Evolutionary conservation across 2,888 invertebrate genomes (phyloP).

Genomic region (Tetheella fluctuosa): DNA sequence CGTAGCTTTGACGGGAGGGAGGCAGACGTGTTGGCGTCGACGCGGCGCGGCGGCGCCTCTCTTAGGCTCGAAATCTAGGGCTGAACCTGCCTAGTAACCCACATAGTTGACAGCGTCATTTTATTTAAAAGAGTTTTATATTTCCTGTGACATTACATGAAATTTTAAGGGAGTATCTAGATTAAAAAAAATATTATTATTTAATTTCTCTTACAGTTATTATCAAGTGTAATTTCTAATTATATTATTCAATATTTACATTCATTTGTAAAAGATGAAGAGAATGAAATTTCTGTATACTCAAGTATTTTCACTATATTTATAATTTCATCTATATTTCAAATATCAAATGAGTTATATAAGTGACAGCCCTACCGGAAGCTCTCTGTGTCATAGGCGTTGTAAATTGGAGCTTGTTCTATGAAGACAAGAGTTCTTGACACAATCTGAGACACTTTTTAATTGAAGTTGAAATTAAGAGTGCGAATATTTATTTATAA

Average conservation of each 20-base stretch:
- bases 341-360: background rate
- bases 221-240: no score
- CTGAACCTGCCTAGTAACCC: slow-evolving; percentile 17
- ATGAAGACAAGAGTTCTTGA: slow-evolving; percentile 50
- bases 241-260: no score
- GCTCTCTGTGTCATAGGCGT: slow-evolving; percentile 46
- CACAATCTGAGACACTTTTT: slow-evolving; percentile 60
- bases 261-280: no score
- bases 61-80: slow-evolving; percentile 24
- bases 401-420: slow-evolving; percentile 59
- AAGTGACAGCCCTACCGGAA: slow-evolving; percentile 38
- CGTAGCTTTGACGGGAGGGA: slow-evolving; percentile 43
- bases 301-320: no score
- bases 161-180: background rate
- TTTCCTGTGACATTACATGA: background rate
- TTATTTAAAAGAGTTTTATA: background rate
- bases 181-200: no score
- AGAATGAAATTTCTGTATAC: no score
- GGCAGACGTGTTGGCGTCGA: slow-evolving; percentile 72
- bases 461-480: slow-evolving; percentile 50
- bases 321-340: no score
- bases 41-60: slow-evolving; percentile 52
- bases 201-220: no score
- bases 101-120: slow-evolving; percentile 5
- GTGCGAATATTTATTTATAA: background rate